A percentile compares a stretch with the other conserved stretches of the same genome.
Conservation (phyloP, 2,113 vertebrate genomes). For the Phainopepla nitens region DNA sequence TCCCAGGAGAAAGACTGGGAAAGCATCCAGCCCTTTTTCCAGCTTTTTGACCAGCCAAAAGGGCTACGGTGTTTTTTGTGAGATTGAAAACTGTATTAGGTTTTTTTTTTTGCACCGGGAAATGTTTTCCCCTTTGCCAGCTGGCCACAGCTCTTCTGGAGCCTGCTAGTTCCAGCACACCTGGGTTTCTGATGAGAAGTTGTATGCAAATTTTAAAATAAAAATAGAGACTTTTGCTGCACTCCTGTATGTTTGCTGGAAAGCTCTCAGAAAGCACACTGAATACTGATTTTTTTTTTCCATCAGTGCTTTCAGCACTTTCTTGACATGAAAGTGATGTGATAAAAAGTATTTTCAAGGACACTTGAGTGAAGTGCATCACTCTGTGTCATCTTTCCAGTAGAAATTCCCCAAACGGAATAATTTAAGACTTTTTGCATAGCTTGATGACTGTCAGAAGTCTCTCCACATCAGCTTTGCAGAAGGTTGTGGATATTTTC, state of each 20-base stretch:
- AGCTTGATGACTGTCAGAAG: not conserved
- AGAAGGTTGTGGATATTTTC: not conserved
- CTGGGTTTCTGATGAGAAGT: not conserved
- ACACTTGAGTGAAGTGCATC: slow-evolving; percentile 20
- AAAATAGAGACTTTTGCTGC: not conserved
- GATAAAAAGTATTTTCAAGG: slow-evolving; percentile 29
- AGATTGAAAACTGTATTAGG: not conserved
- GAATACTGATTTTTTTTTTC: not conserved
- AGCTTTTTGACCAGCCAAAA: not conserved
- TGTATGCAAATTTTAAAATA: not conserved
- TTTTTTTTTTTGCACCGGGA: not conserved
- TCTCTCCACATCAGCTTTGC: not conserved
- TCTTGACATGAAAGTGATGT: slow-evolving; percentile 8
- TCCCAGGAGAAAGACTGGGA: not conserved
- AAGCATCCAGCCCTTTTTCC: not conserved
- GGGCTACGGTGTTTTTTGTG: not conserved
- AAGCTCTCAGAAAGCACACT: not conserved
- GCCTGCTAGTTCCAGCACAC: not conserved
- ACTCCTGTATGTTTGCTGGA: not conserved
- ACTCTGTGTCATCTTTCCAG: slow-evolving; percentile 21
- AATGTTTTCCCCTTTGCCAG: not conserved
- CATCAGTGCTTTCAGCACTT: slow-evolving; percentile 19
- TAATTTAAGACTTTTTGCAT: not conserved
- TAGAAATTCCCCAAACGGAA: not conserved
- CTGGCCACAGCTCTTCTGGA: not conserved